phyloP scores from a whole-genome alignment of 2,888 invertebrate species.

The Meloe dianella region DNA sequence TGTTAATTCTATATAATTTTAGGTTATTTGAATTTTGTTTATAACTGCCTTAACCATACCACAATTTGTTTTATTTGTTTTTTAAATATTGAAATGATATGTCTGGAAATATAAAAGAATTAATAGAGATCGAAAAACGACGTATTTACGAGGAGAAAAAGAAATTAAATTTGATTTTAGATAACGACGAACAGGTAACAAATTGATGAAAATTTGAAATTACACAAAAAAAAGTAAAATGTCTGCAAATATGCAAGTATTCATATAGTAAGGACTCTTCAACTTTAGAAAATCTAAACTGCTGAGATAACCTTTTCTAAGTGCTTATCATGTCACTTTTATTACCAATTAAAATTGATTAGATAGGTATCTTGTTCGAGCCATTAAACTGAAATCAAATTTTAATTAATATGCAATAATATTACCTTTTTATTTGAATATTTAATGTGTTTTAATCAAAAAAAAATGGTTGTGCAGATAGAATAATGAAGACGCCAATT shows the following conservation, averaged over 20 bases:
- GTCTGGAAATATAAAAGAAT: conserved; percentile 43
- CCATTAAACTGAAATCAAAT: background rate
- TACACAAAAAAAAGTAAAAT: background rate
- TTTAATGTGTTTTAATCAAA: background rate
- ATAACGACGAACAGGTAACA: conserved; percentile 28
- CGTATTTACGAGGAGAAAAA: conserved; percentile 44
- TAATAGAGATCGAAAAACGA: conserved; percentile 43
- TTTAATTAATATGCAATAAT: background rate
- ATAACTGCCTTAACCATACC: no score
- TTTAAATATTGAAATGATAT: conserved; percentile 31
- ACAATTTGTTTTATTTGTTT: background rate
- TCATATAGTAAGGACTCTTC: background rate
- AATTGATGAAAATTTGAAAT: conserved; percentile 5
- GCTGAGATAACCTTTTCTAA: background rate
- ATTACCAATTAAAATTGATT: conserved; percentile 4
- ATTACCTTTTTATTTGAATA: background rate
- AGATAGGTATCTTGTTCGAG: no score
- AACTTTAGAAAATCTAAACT: background rate
- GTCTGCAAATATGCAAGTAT: background rate
- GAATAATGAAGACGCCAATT: background rate
- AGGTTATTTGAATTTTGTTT: background rate
- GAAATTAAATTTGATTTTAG: conserved; percentile 40
- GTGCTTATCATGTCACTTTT: background rate
- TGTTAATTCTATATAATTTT: background rate
- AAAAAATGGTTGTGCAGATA: background rate